phyloP scores from a whole-genome alignment of 2,888 invertebrate genomes.

The Orthosia gothica region DNA sequence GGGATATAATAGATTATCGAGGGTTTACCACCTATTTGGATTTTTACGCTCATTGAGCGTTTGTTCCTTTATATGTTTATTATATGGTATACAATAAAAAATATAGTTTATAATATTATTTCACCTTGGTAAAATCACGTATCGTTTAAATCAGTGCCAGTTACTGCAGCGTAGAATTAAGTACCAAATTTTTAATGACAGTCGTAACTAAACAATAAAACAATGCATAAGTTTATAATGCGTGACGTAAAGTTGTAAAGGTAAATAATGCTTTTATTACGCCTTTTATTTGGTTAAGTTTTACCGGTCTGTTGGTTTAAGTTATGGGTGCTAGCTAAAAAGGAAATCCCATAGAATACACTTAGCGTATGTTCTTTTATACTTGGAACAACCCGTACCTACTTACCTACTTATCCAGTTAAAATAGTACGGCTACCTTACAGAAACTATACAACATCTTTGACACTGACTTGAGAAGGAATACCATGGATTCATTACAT shows the following conservation, averaged over 20 bases:
- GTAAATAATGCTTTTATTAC: slow-evolving; percentile 45
- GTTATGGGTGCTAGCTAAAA: slow-evolving; percentile 40
- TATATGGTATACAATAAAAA: not conserved
- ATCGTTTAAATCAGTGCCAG: slow-evolving; percentile 6
- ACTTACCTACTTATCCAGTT: not conserved
- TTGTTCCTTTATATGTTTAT: not conserved
- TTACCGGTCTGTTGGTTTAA: slow-evolving; percentile 50
- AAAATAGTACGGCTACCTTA: too few relatives aligned
- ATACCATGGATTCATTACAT: too few relatives aligned
- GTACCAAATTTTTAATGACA: slow-evolving; percentile 46
- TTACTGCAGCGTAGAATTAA: slow-evolving; percentile 17
- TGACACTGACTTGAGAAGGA: too few relatives aligned
- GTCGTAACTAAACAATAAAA: slow-evolving; percentile 54
- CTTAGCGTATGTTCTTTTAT: not conserved
- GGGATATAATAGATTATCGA: not conserved
- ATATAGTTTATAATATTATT: not conserved
- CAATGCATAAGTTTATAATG: slow-evolving; percentile 57
- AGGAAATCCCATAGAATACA: slow-evolving; percentile 36
- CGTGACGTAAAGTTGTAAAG: slow-evolving; percentile 44
- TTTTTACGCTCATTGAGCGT: too few relatives aligned
- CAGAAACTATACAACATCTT: too few relatives aligned
- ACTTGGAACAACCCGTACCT: not conserved
- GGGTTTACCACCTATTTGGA: not conserved
- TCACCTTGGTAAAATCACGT: not conserved
- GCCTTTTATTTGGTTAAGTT: slow-evolving; percentile 52